Evolutionary conservation across 53 echinoderm and acorn worm species (phyloP), one percentile per base, ranked within the genome.

Genomic region (Stichopus horrens): DNA sequence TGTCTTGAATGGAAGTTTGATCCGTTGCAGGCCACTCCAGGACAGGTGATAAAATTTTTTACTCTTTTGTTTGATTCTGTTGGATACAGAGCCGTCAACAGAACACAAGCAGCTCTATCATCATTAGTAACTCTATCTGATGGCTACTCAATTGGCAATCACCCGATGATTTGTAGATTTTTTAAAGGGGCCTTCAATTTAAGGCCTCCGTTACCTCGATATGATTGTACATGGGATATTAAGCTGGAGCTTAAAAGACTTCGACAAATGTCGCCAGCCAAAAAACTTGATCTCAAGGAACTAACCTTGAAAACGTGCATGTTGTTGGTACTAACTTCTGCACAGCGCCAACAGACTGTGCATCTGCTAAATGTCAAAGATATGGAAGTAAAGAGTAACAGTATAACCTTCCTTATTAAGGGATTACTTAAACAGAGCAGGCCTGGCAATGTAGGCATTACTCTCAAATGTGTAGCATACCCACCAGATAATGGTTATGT

Each of bases 101-200:
- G 53, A 11, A 88, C 91, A 57, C 21, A 51, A 23, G 82, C 87
- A 88, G 83, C 88, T 7, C 19, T 88, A n/a, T 54, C 91, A 52
- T 22, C 88, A 0, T 56, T 74, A 21, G 1, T 81, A 1, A n/a
- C 57, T 54, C 19, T 88, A 11, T 65, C 86, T 22, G 73, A 78
- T 20, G 82, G 57, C 23, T 20, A 71, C 71, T 4, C 74, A 7
- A 16, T 86, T 5, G 59, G 86, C 18, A 56, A 16, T 0, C 89
- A 89, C 55, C 92, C 89, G 2, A 66, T 91, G 68, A 83, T 91
- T 18, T 56, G 7, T 21, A 67, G 84, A 7, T 91, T 84, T 83
- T 75, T 91, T 73, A 91, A 59, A 85, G 92, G 88, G 0, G 76
- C 84, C 13, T 91, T 91, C 81, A 55, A 89, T n/a, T 16, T 76